These are phyloP conservation scores for Sebastes glaucus DNA, from an alignment of 2,797 vertebrate genomes.

Conservation along the genomic window DNA sequence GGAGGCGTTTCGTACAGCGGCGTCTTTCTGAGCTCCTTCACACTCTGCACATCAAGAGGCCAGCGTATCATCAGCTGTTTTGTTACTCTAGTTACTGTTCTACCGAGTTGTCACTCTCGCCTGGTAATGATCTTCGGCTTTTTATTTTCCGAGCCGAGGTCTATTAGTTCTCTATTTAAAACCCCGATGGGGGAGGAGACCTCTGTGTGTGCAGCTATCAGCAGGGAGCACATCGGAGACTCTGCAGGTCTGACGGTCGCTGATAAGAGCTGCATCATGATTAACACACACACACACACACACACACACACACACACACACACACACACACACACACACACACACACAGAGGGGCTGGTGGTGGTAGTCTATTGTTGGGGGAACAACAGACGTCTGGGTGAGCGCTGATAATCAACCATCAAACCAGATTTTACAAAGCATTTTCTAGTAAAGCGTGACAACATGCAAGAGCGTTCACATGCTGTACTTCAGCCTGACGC, in stretches of 20 bases:
- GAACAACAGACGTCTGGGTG: conserved; percentile 77
- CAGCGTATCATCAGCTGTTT: conserved; percentile 61
- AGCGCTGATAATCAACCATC: conserved; percentile 79
- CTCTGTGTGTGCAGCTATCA: conserved; percentile 74
- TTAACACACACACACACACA: conserved; percentile 61
- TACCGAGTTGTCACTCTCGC: conserved; percentile 51
- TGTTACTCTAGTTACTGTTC: conserved; percentile 46
- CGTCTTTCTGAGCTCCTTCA: conserved; percentile 25
- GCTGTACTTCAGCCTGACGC: conserved; percentile 29
- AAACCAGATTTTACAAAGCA: conserved; percentile 72
- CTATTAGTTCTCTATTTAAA: conserved; percentile 79
- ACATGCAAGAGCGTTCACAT: conserved; percentile 30
- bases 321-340: conserved; percentile 8
- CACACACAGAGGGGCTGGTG: conserved; percentile 45
- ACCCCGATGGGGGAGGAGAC: conserved; percentile 66
- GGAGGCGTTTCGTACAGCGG: not conserved
- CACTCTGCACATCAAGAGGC: conserved; percentile 50
- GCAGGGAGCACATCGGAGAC: conserved; percentile 78
- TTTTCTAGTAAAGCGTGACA: conserved; percentile 59
- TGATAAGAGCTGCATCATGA: conserved; percentile 79
- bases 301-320: conserved; percentile 11
- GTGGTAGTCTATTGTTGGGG: conserved; percentile 73
- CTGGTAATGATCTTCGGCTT: conserved; percentile 72
- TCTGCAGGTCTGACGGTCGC: conserved; percentile 80
- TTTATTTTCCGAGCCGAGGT: conserved; percentile 72